Percentiles rank a stretch among this genome's conserved stretches.
These are phyloP conservation scores for Drosophila sordidapex DNA, from an alignment of 2,888 invertebrate species.

Conservation along the genomic window DNA sequence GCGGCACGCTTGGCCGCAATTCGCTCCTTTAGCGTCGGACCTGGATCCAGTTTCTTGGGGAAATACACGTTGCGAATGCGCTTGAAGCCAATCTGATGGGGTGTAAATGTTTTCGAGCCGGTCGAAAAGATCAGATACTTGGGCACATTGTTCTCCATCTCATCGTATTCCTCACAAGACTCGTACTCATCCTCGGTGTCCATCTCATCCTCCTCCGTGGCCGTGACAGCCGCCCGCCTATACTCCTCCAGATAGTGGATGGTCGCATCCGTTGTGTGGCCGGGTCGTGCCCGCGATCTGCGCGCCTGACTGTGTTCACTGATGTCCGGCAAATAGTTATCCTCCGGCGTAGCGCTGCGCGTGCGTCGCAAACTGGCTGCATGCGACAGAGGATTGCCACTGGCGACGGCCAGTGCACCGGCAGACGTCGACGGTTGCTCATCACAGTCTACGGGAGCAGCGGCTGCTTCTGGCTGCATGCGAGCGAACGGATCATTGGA, in stretches of 20 bases:
- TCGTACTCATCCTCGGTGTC: slow-evolving; percentile 54
- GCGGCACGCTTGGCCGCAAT: slow-evolving; percentile 86
- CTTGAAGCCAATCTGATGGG: slow-evolving; percentile 93
- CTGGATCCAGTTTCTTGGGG: slow-evolving; percentile 89
- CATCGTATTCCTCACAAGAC: slow-evolving; percentile 85
- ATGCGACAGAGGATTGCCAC: slow-evolving; percentile 82
- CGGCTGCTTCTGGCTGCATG: background rate
- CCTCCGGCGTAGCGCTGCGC: slow-evolving; percentile 61
- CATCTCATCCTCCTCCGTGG: slow-evolving; percentile 44
- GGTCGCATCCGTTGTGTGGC: slow-evolving; percentile 68
- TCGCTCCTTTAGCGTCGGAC: slow-evolving; percentile 89
- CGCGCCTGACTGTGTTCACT: slow-evolving; percentile 57
- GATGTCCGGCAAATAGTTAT: slow-evolving; percentile 65
- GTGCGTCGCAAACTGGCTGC: slow-evolving; percentile 71
- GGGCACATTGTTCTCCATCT: slow-evolving; percentile 88
- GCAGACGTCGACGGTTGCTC: slow-evolving; percentile 42
- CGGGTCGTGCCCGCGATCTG: slow-evolving; percentile 41
- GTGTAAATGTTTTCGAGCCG: slow-evolving; percentile 92
- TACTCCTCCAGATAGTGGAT: slow-evolving; percentile 89
- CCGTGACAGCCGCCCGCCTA: slow-evolving; percentile 78
- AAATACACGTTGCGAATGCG: slow-evolving; percentile 89
- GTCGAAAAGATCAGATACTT: slow-evolving; percentile 91
- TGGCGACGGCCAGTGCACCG: slow-evolving; percentile 30
- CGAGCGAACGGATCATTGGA: slow-evolving; percentile 76
- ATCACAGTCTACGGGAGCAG: background rate